Evolutionary conservation across 2,888 invertebrate genomes (phyloP), one percentile per base, ranked within the genome.

Genomic region (Hydrotaea cyrtoneurina): DNA sequence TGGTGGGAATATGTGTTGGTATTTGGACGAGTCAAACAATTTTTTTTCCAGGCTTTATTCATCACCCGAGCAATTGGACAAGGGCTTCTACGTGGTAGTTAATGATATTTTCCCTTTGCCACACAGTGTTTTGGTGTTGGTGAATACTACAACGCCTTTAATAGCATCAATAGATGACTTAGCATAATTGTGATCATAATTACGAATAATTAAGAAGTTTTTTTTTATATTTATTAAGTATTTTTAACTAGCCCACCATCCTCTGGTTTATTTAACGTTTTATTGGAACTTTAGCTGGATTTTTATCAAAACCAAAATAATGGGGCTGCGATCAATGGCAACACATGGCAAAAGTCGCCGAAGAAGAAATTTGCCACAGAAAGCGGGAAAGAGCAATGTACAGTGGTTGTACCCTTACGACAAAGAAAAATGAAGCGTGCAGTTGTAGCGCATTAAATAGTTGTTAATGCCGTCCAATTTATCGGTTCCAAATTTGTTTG

Each of bases 111-210:
- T 93, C 88, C 94, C 94, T 2, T 92, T 94, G 83, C 93, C 93
- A 3, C 94, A 94, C 87, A 94, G 94, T 86, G 91, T 95, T 8
- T 93, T 95, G 74, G 92, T 95, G 5, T 92, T 94, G 86, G 94
- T 95, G 4, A 94, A 95, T 87, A 95, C 95, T 0, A 95, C 95
- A 1, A 94, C 94, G 0, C 94, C 94, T 0, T 89, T 94, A 0
- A 88, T 91, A 55, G 88, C 91, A 19, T 91, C 91, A 23, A 89
- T 88, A 59, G 92, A 91, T 66, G 89, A 89, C 23, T 72, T 87
- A 13, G 64, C 72, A 19, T 85, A 81, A 31, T 31, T 31, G 31
- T 31, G 31, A 31, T 31, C 31, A 31, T 31, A 4, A 31, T 7
- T 4, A 4, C 31, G 31, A 4, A 31, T 31, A 31, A 31, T 2